Percentiles rank a stretch among this genome's conserved stretches.
Conservation (phyloP, 2,113 vertebrate species). For the Etia nguti region DNA sequence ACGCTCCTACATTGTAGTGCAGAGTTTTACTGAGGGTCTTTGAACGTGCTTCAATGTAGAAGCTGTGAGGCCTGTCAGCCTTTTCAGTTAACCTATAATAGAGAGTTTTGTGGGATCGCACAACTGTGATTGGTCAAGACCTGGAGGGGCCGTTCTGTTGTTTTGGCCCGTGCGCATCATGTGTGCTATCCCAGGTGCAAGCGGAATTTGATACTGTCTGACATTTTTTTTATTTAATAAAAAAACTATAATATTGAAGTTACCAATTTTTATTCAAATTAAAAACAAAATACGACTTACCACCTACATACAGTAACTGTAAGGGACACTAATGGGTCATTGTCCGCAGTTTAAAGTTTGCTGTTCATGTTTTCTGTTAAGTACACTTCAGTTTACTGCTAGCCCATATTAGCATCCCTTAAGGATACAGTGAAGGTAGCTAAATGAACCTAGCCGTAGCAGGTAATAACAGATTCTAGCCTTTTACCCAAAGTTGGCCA, state of each 20-base stretch:
- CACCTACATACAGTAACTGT: neutral
- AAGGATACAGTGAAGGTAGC: neutral
- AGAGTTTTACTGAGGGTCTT: neutral
- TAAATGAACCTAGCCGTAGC: neutral
- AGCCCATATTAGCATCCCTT: neutral
- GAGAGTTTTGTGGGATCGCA: neutral
- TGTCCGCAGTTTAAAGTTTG: neutral
- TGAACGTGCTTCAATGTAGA: neutral
- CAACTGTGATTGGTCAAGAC: neutral
- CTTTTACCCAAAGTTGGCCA: neutral
- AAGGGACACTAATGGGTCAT: neutral
- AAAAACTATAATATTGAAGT: neutral
- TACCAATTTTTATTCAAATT: rapidly evolving
- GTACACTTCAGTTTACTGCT: neutral
- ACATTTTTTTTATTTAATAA: neutral
- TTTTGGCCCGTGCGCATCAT: neutral
- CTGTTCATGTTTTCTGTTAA: neutral
- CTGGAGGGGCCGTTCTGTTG: neutral
- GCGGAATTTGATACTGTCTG: neutral
- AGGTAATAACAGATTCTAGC: neutral
- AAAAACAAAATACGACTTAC: neutral
- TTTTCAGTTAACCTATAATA: neutral
- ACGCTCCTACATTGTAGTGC: neutral
- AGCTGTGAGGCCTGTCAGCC: neutral
- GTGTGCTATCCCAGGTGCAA: neutral